A percentile compares a stretch with the other conserved stretches of the same genome.
These are phyloP conservation scores for Megaptera novaeangliae DNA, from an alignment of 2,113 vertebrate species.

Conservation along the genomic window DNA sequence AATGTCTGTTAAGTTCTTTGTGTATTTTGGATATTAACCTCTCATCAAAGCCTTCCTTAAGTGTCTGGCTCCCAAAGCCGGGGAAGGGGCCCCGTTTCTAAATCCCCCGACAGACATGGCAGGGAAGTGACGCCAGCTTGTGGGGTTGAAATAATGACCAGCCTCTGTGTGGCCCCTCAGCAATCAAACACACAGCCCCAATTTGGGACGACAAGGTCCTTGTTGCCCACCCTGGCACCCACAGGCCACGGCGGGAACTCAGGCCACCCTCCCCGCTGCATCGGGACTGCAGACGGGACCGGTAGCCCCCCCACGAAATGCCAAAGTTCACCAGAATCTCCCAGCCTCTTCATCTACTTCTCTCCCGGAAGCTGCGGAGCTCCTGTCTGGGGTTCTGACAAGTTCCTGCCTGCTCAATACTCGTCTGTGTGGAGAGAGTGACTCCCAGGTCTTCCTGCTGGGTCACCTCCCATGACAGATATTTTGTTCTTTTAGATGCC, in stretches of 20 bases:
- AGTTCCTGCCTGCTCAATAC: background rate
- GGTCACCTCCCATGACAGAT: background rate
- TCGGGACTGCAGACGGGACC: background rate
- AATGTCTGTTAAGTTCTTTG: background rate
- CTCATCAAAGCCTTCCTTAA: background rate
- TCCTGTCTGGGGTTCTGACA: background rate
- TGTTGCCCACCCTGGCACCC: background rate
- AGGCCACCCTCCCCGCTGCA: background rate
- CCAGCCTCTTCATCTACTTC: background rate
- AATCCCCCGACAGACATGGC: background rate
- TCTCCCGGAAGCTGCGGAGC: background rate
- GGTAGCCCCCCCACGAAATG: background rate
- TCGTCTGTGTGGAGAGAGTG: background rate
- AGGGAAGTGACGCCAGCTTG: background rate
- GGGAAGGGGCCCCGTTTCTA: background rate
- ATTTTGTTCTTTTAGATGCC: background rate
- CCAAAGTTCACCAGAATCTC: too few species aligned
- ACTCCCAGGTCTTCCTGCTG: background rate
- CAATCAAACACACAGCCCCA: background rate
- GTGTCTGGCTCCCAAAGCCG: background rate
- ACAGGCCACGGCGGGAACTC: rapidly evolving
- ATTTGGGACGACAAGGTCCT: background rate
- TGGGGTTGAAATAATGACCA: background rate
- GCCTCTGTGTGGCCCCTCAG: background rate
- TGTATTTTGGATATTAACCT: background rate